phyloP scores from a whole-genome alignment of 2,113 vertebrate species.

The Suricata suricatta region DNA sequence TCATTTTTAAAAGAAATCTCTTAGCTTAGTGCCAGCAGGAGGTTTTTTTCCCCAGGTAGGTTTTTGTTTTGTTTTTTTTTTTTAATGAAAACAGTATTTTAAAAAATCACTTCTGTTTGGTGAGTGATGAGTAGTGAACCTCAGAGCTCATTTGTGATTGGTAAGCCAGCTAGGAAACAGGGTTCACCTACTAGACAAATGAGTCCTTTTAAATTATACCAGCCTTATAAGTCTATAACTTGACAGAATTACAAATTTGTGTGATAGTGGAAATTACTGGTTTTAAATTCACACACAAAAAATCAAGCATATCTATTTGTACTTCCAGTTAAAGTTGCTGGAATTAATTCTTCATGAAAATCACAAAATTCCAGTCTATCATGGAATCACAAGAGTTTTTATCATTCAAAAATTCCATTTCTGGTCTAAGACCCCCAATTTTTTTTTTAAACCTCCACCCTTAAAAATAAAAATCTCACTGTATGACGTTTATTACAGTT shows the following conservation, averaged over 20 bases:
- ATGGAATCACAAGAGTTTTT: background rate
- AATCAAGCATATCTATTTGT: background rate
- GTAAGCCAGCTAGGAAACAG: background rate
- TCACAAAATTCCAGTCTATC: background rate
- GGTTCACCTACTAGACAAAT: background rate
- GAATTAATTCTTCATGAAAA: background rate
- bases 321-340: background rate
- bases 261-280: background rate
- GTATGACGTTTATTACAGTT: background rate
- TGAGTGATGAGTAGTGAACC: background rate
- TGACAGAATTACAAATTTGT: background rate
- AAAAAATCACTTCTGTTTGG: background rate
- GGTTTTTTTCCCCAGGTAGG: background rate
- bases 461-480: background rate
- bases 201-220: background rate
- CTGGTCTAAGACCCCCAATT: background rate
- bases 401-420: background rate
- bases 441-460: background rate
- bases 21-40: background rate
- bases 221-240: background rate
- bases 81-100: background rate
- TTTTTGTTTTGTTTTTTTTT: background rate
- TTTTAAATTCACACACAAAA: slow-evolving; percentile 9
- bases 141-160: background rate
- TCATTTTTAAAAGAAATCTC: background rate